A percentile compares a stretch with the other conserved stretches of the same genome.
These are phyloP conservation scores for Odontocerum albicorne DNA, from an alignment of 2,888 invertebrate genomes.

Conservation along the genomic window DNA sequence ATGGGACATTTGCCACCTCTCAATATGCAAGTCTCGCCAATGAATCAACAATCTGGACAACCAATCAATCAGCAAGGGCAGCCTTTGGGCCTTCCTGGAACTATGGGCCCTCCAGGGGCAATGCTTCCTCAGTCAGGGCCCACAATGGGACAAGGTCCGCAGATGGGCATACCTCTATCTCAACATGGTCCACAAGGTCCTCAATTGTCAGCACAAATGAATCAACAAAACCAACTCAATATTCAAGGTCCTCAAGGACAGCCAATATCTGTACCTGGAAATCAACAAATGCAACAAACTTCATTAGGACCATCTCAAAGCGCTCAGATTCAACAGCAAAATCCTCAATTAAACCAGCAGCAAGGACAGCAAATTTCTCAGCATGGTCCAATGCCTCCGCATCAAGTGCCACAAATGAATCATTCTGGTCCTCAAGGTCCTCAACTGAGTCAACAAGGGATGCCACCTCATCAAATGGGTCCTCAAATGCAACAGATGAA, in stretches of 20 bases:
- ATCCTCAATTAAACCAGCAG: conserved; percentile 37
- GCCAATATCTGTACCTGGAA: conserved; percentile 40
- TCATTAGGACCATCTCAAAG: conserved; percentile 18
- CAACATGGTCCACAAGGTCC: conserved; percentile 18
- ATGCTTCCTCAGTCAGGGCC: conserved; percentile 21
- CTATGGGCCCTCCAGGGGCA: conserved; percentile 17
- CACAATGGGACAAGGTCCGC: conserved; percentile 24
- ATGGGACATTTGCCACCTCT: conserved; percentile 25
- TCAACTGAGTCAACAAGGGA: conserved; percentile 40
- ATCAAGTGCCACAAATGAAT: conserved; percentile 38
- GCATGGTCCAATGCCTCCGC: conserved; percentile 17
- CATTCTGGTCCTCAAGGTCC: conserved; percentile 41
- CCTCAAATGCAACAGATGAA: conserved; percentile 32
- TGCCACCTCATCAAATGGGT: conserved; percentile 34
- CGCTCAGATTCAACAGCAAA: conserved; percentile 26
- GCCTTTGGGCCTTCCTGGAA: conserved; percentile 23
- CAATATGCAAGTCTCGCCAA: conserved; percentile 17
- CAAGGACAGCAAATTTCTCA: conserved; percentile 38
- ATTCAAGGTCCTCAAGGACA: conserved; percentile 33
- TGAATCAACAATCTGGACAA: conserved; percentile 20
- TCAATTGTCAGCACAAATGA: conserved; percentile 35
- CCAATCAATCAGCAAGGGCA: conserved; percentile 29
- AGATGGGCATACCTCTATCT: conserved; percentile 25
- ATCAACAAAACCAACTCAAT: conserved; percentile 11
- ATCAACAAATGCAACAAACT: conserved; percentile 39